These are phyloP conservation scores for Sebastes iracundus DNA, from an alignment of 2,797 vertebrate species.

Conservation along the genomic window DNA sequence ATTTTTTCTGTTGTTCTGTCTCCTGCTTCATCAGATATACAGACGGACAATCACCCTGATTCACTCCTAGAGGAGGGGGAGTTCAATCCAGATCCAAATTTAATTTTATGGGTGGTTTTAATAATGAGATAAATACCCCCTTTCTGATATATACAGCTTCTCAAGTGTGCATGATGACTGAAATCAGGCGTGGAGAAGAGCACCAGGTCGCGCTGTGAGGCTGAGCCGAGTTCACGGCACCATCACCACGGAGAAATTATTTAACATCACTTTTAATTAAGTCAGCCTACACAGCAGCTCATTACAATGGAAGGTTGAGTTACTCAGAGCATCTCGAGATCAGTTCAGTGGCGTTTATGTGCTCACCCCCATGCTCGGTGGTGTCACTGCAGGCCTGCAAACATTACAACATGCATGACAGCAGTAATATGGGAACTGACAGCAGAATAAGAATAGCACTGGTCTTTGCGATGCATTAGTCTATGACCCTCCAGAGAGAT, in stretches of 20 bases:
- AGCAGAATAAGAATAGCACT: slow-evolving; percentile 57
- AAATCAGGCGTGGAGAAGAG: slow-evolving; percentile 62
- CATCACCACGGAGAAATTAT: slow-evolving; percentile 72
- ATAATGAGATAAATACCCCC: slow-evolving; percentile 28
- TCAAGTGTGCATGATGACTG: slow-evolving; percentile 58
- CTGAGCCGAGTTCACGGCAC: slow-evolving; percentile 56
- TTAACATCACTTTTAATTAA: slow-evolving; percentile 83
- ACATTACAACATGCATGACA: slow-evolving; percentile 51
- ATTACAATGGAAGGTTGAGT: slow-evolving; percentile 73
- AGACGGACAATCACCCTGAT: slow-evolving; percentile 60
- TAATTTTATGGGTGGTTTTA: slow-evolving; percentile 17
- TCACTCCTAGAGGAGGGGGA: slow-evolving; percentile 22
- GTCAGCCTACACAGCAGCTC: slow-evolving; percentile 64
- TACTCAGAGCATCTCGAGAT: slow-evolving; percentile 60
- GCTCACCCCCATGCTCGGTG: background rate
- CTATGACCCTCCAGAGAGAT: slow-evolving; percentile 53
- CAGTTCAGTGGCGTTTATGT: slow-evolving; percentile 55
- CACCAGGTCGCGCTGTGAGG: slow-evolving; percentile 51
- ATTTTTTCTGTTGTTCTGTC: slow-evolving; percentile 57
- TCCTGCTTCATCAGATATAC: slow-evolving; percentile 62
- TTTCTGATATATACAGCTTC: slow-evolving; percentile 39
- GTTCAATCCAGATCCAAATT: slow-evolving; percentile 43
- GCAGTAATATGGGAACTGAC: slow-evolving; percentile 65
- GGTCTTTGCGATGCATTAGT: slow-evolving; percentile 42
- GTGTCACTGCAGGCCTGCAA: slow-evolving; percentile 30